phyloP scores from a whole-genome alignment of 2,797 vertebrate species.

The Rousettus madagascariensis region DNA sequence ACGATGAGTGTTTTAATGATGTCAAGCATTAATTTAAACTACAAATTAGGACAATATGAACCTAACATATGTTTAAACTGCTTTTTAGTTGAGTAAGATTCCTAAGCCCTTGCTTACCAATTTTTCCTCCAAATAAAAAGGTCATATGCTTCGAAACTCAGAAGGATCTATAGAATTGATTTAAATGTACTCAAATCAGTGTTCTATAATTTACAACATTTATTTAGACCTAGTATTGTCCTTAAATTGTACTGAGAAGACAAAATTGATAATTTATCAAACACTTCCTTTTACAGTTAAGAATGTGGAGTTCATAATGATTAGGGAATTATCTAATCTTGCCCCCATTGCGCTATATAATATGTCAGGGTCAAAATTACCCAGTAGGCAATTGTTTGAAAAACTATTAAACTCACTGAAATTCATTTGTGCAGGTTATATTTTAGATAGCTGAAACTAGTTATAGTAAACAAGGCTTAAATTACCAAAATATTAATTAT shows the following conservation, averaged over 20 bases:
- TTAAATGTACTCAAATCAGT: neutral
- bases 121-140: neutral
- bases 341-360: neutral
- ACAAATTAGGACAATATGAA: neutral
- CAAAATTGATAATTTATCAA: neutral
- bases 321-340: neutral
- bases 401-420: neutral
- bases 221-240: neutral
- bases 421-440: neutral
- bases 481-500: constrained; percentile 18
- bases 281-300: neutral
- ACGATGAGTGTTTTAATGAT: neutral
- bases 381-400: neutral
- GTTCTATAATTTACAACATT: neutral
- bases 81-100: neutral
- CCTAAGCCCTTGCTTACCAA: neutral
- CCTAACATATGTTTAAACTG: neutral
- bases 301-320: neutral
- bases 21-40: neutral
- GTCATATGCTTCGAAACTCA: neutral
- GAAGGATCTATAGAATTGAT: neutral
- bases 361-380: constrained; percentile 26
- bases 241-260: neutral
- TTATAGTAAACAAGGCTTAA: neutral
- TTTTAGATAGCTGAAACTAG: constrained; percentile 5